phyloP scores from a whole-genome alignment of 2,113 vertebrate species.

The Platichthys flesus region DNA sequence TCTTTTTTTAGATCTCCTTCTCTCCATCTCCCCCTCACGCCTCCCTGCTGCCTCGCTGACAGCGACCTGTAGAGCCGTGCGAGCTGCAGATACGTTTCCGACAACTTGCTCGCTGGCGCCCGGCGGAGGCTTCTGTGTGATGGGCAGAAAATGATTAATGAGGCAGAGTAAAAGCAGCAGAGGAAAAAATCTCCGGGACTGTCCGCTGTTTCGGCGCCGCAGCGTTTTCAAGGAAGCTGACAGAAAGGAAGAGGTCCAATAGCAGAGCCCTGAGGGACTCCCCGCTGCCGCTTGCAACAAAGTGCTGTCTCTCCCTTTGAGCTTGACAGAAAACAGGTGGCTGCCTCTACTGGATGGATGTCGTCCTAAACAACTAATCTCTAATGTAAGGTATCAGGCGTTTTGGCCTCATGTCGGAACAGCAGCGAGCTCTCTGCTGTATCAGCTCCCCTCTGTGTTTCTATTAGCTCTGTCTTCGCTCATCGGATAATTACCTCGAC shows the following conservation, averaged over 20 bases:
- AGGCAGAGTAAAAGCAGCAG: slow-evolving; percentile 54
- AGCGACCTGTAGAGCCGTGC: slow-evolving; percentile 57
- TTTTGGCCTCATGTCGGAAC: slow-evolving; percentile 37
- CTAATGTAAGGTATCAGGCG: slow-evolving; percentile 40
- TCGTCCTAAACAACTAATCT: slow-evolving; percentile 42
- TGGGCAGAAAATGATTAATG: slow-evolving; percentile 76
- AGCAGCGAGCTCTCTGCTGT: slow-evolving; percentile 47
- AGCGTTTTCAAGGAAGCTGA: slow-evolving; percentile 27
- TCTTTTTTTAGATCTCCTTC: slow-evolving; percentile 31
- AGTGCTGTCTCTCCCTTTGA: not conserved
- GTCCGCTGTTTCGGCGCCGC: not conserved
- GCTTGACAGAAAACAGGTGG: slow-evolving; percentile 68
- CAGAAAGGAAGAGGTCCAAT: slow-evolving; percentile 47
- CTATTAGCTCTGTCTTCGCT: slow-evolving; percentile 54
- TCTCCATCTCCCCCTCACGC: slow-evolving; percentile 27
- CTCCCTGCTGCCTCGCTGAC: slow-evolving; percentile 53
- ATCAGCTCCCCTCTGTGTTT: slow-evolving; percentile 60
- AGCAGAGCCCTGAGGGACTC: slow-evolving; percentile 42
- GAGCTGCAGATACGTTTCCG: slow-evolving; percentile 43
- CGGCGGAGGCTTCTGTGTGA: slow-evolving; percentile 50
- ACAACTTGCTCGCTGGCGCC: slow-evolving; percentile 35
- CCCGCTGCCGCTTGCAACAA: slow-evolving; percentile 26
- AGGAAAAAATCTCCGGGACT: slow-evolving; percentile 42
- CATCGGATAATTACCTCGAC: slow-evolving; percentile 58
- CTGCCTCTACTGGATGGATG: slow-evolving; percentile 54